Base-by-base conservation (phyloP, 2,113 vertebrate species). In the Cisticola juncidis region DNA sequence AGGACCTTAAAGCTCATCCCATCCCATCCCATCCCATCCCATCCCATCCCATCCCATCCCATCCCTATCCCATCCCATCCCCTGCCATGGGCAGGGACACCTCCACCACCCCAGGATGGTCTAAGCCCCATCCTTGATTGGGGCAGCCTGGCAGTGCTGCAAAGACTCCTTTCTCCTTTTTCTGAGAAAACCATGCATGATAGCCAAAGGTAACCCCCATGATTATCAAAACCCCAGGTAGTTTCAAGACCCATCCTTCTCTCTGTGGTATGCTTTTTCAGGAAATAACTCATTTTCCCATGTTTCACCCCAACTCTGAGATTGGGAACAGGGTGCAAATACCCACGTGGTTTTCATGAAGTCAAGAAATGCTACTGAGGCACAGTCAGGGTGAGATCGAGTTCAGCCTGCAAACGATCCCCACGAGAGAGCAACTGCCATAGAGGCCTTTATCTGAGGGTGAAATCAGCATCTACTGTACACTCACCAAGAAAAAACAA, bases 391-490 rank as follows among this genome's bases (percentile, higher is more conserved):
- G 48, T 56, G 57, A 81, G 78, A 77, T 54, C 3, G 35, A 78
- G 28, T 85, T 82, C 29, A 54, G 62, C 29, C 81, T 82, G 48
- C 66, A 85, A 60, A 81, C 28, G 58, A 94, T 85, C 71, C 31
- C 35, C 87, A 25, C 12, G 8, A 88, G 90, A 91, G 78, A 48
- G 47, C 78, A 85, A 85, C 61, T 87, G 91, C 86, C 14, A n/a
- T 60, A 80, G 14, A 80, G 64, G 18, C 64, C 64, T 95, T 93
- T 83, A 94, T 97, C 92, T 70, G 42, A 36, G 5, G 38, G 72
- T 11, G 38, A 82, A 74, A 96, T 94, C 96, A 86, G 91, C 88
- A 88, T 92, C 96, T 89, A 71, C 73, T 93, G 29, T 96, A 88
- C 45, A 88, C 85, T 86, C 71, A 90, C 3, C 6, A 88, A 66